A percentile compares a stretch with the other conserved stretches of the same genome.
Evolutionary conservation across 2,797 vertebrate genomes (phyloP).

Genomic region (Tarsius wallacei): DNA sequence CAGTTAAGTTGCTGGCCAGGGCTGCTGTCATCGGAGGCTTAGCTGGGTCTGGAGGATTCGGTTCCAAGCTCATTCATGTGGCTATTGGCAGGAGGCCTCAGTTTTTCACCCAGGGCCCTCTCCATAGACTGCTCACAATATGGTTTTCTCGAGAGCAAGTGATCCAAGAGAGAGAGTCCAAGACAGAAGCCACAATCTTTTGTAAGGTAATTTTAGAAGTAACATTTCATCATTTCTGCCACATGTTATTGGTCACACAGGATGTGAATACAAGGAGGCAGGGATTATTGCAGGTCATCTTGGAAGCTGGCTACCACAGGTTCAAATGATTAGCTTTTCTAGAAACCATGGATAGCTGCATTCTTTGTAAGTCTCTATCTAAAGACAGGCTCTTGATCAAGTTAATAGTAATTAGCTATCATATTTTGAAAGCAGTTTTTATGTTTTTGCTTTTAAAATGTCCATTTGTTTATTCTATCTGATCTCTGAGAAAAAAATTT

Average conservation of each 20-base stretch:
- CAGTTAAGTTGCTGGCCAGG: background rate
- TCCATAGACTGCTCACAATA: background rate
- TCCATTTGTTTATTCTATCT: too few relatives aligned
- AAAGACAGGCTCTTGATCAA: background rate
- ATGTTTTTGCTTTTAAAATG: conserved; percentile 19
- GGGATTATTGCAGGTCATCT: background rate
- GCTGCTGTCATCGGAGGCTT: background rate
- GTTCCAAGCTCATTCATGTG: background rate
- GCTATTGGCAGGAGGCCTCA: background rate
- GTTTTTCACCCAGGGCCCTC: background rate
- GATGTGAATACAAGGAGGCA: background rate
- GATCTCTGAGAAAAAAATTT: too few relatives aligned
- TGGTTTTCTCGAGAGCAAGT: background rate
- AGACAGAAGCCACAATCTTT: background rate
- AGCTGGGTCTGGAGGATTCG: background rate
- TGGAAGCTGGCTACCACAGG: background rate
- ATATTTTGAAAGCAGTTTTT: conserved; percentile 46
- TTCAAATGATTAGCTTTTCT: background rate
- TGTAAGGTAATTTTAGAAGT: background rate
- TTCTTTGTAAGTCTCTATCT: background rate
- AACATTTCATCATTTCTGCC: background rate
- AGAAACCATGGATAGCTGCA: background rate
- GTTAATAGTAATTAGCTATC: background rate
- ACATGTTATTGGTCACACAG: background rate
- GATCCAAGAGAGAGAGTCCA: background rate